phyloP scores from a whole-genome alignment of 2,113 vertebrate species.

The Heterocephalus glaber region DNA sequence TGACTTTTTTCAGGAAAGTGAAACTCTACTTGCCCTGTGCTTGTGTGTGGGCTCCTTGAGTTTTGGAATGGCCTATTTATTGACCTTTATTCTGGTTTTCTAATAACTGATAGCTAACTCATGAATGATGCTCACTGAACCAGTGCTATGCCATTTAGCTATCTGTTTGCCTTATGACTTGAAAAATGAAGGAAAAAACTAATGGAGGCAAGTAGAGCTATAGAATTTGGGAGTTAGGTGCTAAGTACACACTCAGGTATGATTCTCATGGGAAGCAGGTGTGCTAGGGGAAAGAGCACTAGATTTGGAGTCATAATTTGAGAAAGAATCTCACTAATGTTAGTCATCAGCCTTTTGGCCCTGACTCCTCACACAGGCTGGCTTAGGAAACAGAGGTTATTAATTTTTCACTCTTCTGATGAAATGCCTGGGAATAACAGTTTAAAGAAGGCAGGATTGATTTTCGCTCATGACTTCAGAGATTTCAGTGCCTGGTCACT shows the following conservation, averaged over 20 bases:
- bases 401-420: neutral
- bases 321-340: neutral
- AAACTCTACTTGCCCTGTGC: neutral
- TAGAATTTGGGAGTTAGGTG: neutral
- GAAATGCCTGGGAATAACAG: neutral
- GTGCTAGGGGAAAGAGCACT: neutral
- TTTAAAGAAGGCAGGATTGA: neutral
- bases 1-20: constrained; percentile 36
- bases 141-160: neutral
- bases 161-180: constrained; percentile 25
- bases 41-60: neutral
- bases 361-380: neutral
- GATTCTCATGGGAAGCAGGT: neutral
- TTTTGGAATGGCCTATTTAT: neutral
- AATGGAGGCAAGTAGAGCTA: neutral
- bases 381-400: neutral
- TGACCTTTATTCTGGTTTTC: constrained; percentile 38
- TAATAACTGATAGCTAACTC: constrained; percentile 41
- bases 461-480: neutral
- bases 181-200: constrained; percentile 29
- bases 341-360: neutral
- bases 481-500: neutral
- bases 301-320: neutral
- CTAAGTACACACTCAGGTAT: neutral
- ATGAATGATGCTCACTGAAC: constrained; percentile 46